Conservation (phyloP, 2,113 vertebrate genomes). For the Microcebus lehilahytsara region DNA sequence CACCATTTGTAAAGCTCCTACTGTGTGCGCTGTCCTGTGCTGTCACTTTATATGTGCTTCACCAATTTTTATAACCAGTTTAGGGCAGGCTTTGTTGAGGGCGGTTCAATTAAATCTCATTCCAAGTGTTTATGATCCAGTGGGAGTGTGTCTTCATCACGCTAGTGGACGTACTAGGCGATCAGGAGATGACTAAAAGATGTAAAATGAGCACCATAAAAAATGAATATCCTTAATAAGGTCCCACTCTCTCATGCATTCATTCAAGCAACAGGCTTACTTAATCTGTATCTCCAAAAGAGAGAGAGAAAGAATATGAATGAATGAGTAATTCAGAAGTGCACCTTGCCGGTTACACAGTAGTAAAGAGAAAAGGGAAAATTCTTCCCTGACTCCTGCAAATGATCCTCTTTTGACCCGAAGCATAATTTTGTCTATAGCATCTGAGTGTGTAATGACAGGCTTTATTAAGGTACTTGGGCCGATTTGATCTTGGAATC, state of each 20-base stretch:
- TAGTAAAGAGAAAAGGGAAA: neutral
- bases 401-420: constrained; percentile 10
- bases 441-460: constrained; percentile 41
- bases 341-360: neutral
- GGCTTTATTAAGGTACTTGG: constrained; percentile 54
- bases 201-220: neutral
- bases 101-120: neutral
- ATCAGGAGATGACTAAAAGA: neutral
- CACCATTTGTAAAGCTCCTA: neutral
- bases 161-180: neutral
- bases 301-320: neutral
- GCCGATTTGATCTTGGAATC: constrained; percentile 52
- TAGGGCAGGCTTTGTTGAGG: neutral
- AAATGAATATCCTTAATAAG: neutral
- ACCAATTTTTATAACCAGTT: neutral
- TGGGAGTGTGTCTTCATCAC: neutral
- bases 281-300: neutral
- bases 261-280: neutral
- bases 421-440: constrained; percentile 29
- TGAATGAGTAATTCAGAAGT: neutral
- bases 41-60: accelerated
- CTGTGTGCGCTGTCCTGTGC: neutral
- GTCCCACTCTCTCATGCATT: neutral
- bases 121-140: accelerated
- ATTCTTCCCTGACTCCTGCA: neutral